Evolutionary conservation across 1,140 invertebrate species (phyloP).

Genomic region (Drosophila santomea): DNA sequence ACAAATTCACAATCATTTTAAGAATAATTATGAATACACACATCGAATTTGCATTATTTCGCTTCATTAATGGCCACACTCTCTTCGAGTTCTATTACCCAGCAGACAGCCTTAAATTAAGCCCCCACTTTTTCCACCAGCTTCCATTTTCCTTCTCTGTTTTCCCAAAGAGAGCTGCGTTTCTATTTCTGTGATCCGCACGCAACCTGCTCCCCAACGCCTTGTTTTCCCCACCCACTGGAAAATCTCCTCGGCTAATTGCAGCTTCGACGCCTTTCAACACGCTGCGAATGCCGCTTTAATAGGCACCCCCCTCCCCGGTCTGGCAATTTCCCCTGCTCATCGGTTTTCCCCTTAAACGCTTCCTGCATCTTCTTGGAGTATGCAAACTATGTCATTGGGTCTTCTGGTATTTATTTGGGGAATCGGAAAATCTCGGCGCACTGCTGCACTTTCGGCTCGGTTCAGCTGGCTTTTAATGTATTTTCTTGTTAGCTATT

Average conservation of each 20-base stretch:
- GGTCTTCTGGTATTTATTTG: constrained; percentile 51
- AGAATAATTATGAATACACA: no score
- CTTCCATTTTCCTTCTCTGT: constrained; percentile 18
- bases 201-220: constrained; percentile 21
- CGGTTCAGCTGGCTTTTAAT: constrained; percentile 39
- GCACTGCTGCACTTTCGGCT: constrained; percentile 29
- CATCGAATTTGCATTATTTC: constrained; percentile 13
- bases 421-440: constrained; percentile 22
- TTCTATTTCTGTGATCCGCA: constrained; percentile 64
- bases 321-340: not conserved
- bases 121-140: not conserved
- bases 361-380: constrained; percentile 29
- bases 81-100: constrained; percentile 37
- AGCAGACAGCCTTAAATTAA: constrained; percentile 23
- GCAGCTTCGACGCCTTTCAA: constrained; percentile 65
- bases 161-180: constrained; percentile 32
- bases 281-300: constrained; percentile 63
- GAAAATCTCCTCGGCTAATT: constrained; percentile 47
- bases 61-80: constrained; percentile 21
- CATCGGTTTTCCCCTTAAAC: constrained; percentile 25
- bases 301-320: constrained; percentile 41
- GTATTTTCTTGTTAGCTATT: constrained; percentile 57
- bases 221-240: constrained; percentile 10
- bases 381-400: constrained; percentile 74
- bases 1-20: not conserved